Evolutionary conservation across 2,113 vertebrate species (phyloP).

Genomic region (Tupaia chinensis): DNA sequence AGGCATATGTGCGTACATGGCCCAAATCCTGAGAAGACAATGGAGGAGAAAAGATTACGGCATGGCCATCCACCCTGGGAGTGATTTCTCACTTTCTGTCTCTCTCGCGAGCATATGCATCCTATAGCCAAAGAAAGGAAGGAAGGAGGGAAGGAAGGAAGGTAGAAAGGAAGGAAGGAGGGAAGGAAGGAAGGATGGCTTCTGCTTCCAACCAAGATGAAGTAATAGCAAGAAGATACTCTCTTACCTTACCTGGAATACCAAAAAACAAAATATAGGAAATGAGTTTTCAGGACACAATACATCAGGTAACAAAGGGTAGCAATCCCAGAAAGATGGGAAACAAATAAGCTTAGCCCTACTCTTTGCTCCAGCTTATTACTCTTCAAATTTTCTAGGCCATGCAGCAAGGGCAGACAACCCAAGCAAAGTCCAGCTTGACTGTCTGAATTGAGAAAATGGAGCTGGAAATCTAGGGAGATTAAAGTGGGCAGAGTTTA

Average conservation of each 20-base stretch:
- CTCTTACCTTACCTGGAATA: not conserved
- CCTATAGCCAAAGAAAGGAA: no score
- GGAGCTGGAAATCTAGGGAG: not conserved
- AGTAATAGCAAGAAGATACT: not conserved
- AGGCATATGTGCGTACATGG: no score
- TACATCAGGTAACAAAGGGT: not conserved
- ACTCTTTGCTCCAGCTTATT: not conserved
- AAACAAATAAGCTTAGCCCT: not conserved
- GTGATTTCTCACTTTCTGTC: no score
- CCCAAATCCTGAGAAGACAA: no score
- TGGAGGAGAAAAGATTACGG: no score
- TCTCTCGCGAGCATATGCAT: no score
- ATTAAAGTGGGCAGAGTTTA: not conserved
- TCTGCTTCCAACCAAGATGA: not conserved
- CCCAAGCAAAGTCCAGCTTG: not conserved
- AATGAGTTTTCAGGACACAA: not conserved
- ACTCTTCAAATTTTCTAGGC: not conserved
- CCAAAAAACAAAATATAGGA: conserved; percentile 11
- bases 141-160: no score
- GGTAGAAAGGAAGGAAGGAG: no score
- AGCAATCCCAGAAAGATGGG: not conserved
- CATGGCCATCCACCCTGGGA: no score
- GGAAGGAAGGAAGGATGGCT: no score
- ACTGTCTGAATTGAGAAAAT: not conserved
- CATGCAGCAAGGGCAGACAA: not conserved